A percentile compares a stretch with the other conserved stretches of the same genome.
Evolutionary conservation across 2,113 vertebrate species (phyloP).

Genomic region (Sebastes fasciatus): DNA sequence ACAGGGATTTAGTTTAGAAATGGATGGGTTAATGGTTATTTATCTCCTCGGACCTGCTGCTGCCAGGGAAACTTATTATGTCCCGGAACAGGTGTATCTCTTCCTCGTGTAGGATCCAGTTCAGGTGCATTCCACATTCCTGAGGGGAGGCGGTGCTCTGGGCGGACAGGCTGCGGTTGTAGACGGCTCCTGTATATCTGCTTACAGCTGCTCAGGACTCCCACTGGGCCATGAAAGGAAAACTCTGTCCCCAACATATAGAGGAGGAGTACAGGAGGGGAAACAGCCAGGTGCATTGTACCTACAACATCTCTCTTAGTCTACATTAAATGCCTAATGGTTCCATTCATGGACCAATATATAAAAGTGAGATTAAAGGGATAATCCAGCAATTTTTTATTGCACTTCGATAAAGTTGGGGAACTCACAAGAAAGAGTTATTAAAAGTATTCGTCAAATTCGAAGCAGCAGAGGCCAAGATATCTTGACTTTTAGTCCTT

Average conservation of each 20-base stretch:
- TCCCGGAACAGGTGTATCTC: constrained; percentile 49
- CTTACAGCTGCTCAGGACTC: constrained; percentile 19
- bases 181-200: neutral
- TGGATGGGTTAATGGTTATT: neutral
- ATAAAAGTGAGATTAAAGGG: too few species aligned
- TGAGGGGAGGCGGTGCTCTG: constrained; percentile 25
- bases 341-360: too few species aligned
- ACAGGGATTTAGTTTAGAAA: neutral
- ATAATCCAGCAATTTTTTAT: too few species aligned
- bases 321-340: too few species aligned
- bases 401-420: too few species aligned
- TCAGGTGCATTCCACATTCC: constrained; percentile 74
- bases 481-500: too few species aligned
- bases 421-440: too few species aligned
- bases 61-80: neutral
- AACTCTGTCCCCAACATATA: neutral
- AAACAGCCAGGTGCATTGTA: too few species aligned
- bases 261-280: too few species aligned
- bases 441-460: too few species aligned
- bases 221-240: neutral
- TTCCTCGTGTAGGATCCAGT: constrained; percentile 53
- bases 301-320: too few species aligned
- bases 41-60: neutral
- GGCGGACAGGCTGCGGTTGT: neutral
- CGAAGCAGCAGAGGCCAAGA: too few species aligned